A percentile compares a stretch with the other conserved stretches of the same genome.
phyloP scores from a whole-genome alignment of 1,140 invertebrate genomes.

The Uloborus diversus region DNA sequence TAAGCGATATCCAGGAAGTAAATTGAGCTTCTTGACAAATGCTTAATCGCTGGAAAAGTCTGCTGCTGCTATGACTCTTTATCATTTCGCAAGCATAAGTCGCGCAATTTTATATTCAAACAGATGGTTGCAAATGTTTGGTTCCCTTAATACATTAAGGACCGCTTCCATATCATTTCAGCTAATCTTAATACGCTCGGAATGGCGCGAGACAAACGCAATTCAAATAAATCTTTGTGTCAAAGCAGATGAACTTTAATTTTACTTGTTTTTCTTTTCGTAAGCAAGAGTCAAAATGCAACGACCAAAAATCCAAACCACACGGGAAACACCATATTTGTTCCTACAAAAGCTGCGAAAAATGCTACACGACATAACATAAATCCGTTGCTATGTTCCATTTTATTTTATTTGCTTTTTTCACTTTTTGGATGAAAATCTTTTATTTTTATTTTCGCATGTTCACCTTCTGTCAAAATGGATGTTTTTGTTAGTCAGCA shows the following conservation, averaged over 20 bases:
- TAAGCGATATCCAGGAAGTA: too few species aligned
- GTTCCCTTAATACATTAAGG: slow-evolving; percentile 27
- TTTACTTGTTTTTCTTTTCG: slow-evolving; percentile 2
- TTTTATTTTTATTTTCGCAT: too few species aligned
- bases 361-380: too few species aligned
- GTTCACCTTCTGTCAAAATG: too few species aligned
- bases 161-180: slow-evolving; percentile 36
- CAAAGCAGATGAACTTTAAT: slow-evolving; percentile 30
- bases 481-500: too few species aligned
- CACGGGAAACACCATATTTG: not conserved
- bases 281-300: too few species aligned
- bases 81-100: slow-evolving; percentile 12
- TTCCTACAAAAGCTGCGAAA: too few species aligned
- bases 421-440: too few species aligned
- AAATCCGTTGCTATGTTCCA: too few species aligned
- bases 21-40: slow-evolving; percentile 20
- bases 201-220: slow-evolving; percentile 16
- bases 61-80: not conserved
- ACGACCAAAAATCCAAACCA: not conserved
- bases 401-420: too few species aligned
- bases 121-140: slow-evolving; percentile 24
- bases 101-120: slow-evolving; percentile 25
- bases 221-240: slow-evolving; percentile 12
- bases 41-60: not conserved
- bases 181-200: slow-evolving; percentile 34